phyloP scores from a whole-genome alignment of 2,888 invertebrate genomes.

The Orchestes rusci region DNA sequence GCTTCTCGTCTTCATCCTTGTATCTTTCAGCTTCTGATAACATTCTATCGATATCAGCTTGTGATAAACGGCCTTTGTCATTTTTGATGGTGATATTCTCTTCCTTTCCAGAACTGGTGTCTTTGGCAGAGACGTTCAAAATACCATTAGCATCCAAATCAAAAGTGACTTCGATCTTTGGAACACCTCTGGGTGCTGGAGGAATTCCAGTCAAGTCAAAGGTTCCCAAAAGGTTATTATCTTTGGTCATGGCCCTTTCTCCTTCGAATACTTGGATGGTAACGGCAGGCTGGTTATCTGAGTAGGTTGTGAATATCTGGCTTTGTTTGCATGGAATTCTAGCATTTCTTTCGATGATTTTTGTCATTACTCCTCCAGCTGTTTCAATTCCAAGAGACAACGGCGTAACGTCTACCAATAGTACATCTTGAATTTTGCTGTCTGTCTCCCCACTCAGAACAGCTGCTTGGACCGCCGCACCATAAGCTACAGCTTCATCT shows the following conservation, averaged over 20 bases:
- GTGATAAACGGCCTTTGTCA: conserved; percentile 37
- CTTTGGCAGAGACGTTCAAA: conserved; percentile 51
- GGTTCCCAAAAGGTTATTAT: conserved; percentile 62
- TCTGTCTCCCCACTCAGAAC: no score
- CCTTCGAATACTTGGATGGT: conserved; percentile 50
- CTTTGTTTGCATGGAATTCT: conserved; percentile 51
- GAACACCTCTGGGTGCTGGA: conserved; percentile 62
- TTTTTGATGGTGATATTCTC: conserved; percentile 72
- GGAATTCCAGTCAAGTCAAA: conserved; percentile 63
- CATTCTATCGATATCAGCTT: conserved; percentile 23
- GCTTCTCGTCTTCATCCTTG: conserved; percentile 52
- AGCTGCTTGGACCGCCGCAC: no score
- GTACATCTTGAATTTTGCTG: no score
- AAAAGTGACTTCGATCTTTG: no score
- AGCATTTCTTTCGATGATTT: conserved; percentile 52
- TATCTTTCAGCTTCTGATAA: conserved; percentile 17
- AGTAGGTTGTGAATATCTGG: conserved; percentile 58
- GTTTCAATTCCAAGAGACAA: no score
- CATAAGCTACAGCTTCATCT: no score
- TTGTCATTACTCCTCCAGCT: no score
- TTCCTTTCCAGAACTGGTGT: conserved; percentile 55
- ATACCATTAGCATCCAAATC: conserved; percentile 71
- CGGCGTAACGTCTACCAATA: no score
- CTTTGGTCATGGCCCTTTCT: conserved; percentile 74
- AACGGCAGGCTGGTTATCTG: conserved; percentile 60